Evolutionary conservation across 64 coral and sea anemone species (phyloP).

Genomic region (Pocillopora verrucosa): DNA sequence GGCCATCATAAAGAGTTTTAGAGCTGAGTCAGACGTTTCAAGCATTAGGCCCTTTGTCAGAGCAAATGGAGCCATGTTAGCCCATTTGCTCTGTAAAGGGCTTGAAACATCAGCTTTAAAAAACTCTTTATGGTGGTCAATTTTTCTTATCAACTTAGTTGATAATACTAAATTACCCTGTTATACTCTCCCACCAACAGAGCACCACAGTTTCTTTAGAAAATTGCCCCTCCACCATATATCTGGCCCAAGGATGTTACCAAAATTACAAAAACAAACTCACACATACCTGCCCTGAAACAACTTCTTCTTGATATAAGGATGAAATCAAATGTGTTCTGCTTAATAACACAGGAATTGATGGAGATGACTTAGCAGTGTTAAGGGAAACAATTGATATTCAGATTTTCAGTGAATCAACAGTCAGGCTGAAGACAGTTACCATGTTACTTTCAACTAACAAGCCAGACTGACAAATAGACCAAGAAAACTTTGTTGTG

Average conservation of each 20-base stretch:
- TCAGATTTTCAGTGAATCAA: background rate
- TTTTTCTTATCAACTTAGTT: too few species aligned
- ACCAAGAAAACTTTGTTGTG: background rate
- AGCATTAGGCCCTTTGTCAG: too few species aligned
- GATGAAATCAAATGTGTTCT: constrained; percentile 91
- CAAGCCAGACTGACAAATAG: background rate
- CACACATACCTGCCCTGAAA: constrained; percentile 85
- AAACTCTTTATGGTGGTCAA: too few species aligned
- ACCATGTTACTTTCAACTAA: background rate
- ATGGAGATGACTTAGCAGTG: constrained; percentile 71
- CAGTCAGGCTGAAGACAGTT: background rate
- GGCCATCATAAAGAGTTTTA: too few species aligned
- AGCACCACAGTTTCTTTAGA: too few species aligned
- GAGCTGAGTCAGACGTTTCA: too few species aligned
- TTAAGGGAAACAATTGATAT: constrained; percentile 41
- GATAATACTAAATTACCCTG: too few species aligned
- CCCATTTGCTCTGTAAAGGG: too few species aligned
- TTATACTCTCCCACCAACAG: too few species aligned
- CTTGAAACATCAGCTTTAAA: too few species aligned
- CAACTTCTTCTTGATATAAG: constrained; percentile 97
- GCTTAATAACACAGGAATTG: constrained; percentile 81
- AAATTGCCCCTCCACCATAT: too few species aligned
- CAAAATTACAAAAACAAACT: background rate
- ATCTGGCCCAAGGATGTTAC: background rate
- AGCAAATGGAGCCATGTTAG: too few species aligned